Base-by-base conservation (phyloP, 37 sponge, comb jelly and placozoan species). In the Oscarella lobularis region DNA sequence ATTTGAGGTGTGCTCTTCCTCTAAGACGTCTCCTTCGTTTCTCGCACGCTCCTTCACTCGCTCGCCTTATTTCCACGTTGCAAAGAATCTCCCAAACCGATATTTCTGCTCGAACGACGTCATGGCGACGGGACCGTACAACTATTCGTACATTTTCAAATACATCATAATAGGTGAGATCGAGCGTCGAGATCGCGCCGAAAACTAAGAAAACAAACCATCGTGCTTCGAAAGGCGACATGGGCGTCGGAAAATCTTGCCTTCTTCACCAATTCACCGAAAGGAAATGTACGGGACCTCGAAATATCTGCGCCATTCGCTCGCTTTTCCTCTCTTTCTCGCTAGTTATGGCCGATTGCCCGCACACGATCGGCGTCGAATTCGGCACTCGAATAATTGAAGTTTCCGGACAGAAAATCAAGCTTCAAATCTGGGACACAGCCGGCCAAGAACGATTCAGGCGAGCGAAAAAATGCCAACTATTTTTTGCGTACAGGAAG, bases 231-330 rank as follows among this genome's bases (percentile, higher is more conserved):
- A 5, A 72, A 95, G 95, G 95, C 78, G 99, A 98, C 66, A 98
- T 98, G 99, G 99, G 99, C 14, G 99, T 98, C 0, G 99, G 99
- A 39, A 98, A 98, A 77, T 94, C 95, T 33, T 98, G 99, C 37
- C 82, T 98, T 31, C 92, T 98, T 0, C 99, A 98, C 75, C 99
- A 98, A 67, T 98, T 98, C 79, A 98, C 99, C 20, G 99, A 98
- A 68, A 94, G 87, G 74, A 98, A 98, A 67, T 98, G 95, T 95
- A 79, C 90, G 95, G 73, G 29, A 2, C 30, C 31, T 30, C 60
- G 14, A 9, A 4, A 30, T 68, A 20, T 4, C 31, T 30, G 71
- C 4, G 33, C 4, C 35, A 29, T 32, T 5, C 6, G 29, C 6
- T 68, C 35, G 6, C 29, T 4, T 68, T 68, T 32, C 33, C 60